A percentile compares a stretch with the other conserved stretches of the same genome.
These are phyloP conservation scores for Hetaerina titia DNA, from an alignment of 2,888 invertebrate genomes.

Conservation along the genomic window DNA sequence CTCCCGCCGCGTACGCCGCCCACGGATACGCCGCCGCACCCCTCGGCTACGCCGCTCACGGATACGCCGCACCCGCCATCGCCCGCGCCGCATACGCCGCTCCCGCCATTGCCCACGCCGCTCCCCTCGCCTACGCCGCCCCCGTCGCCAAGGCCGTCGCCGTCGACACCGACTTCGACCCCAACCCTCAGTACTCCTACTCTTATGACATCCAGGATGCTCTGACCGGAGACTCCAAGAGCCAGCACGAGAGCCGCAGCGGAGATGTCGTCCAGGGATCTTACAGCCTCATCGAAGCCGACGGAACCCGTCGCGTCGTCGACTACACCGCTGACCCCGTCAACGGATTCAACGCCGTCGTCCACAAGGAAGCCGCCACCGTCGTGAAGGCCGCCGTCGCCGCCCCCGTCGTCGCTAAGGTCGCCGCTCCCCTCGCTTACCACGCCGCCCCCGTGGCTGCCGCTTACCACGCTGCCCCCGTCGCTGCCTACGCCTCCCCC, in stretches of 20 bases:
- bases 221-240: slow-evolving; percentile 58
- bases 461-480: slow-evolving; percentile 70
- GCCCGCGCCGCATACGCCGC: slow-evolving; percentile 46
- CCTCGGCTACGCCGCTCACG: slow-evolving; percentile 39
- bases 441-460: slow-evolving; percentile 21
- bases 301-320: slow-evolving; percentile 69
- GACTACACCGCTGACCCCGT: slow-evolving; percentile 68
- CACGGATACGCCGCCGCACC: slow-evolving; percentile 32
- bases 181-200: slow-evolving; percentile 72
- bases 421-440: slow-evolving; percentile 54
- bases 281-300: slow-evolving; percentile 67
- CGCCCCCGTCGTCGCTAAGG: slow-evolving; percentile 53
- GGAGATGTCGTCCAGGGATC: slow-evolving; percentile 64
- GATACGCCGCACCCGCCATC: slow-evolving; percentile 50
- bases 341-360: slow-evolving; percentile 69
- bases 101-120: slow-evolving; percentile 21
- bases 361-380: slow-evolving; percentile 45
- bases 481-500: slow-evolving; percentile 73
- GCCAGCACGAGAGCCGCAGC: slow-evolving; percentile 58
- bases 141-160: slow-evolving; percentile 67
- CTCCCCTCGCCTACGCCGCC: slow-evolving; percentile 67
- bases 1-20: slow-evolving; percentile 68
- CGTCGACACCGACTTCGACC: slow-evolving; percentile 72
- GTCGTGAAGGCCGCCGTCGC: slow-evolving; percentile 70
- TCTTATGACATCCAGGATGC: slow-evolving; percentile 53